Evolutionary conservation across 2,797 vertebrate species (phyloP).

Genomic region (Spinibarbus caldwelli): DNA sequence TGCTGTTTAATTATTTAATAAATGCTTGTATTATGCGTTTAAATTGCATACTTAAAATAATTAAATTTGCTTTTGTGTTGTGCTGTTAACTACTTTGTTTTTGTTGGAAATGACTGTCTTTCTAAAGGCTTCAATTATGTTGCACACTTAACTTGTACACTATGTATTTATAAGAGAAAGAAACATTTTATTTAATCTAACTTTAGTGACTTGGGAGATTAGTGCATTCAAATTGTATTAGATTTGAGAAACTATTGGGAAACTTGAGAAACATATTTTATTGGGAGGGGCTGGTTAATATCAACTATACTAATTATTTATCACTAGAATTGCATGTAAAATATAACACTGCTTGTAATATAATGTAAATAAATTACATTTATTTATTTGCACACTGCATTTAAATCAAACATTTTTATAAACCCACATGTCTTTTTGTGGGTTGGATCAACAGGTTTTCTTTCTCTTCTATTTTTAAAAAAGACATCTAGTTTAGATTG

Average conservation of each 20-base stretch:
- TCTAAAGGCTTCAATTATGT: neutral
- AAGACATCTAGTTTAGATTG: neutral
- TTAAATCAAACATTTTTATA: neutral
- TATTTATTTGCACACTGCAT: neutral
- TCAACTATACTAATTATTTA: neutral
- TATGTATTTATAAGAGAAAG: neutral
- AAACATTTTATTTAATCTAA: neutral
- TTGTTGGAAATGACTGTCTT: conserved; percentile 2
- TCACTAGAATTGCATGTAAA: neutral
- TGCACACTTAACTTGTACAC: conserved; percentile 2
- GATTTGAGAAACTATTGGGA: neutral
- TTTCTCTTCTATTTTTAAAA: too few species aligned
- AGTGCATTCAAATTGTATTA: too few species aligned
- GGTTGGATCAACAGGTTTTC: neutral
- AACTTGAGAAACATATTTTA: neutral
- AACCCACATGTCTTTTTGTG: neutral
- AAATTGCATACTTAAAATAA: neutral
- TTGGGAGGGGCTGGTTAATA: neutral
- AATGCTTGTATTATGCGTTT: neutral
- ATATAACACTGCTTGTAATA: neutral
- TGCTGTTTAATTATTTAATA: neutral
- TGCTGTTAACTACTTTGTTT: neutral
- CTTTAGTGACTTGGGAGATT: neutral
- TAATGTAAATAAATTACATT: too few species aligned
- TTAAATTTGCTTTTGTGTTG: neutral